Evolutionary conservation across 2,797 vertebrate species (phyloP).

Genomic region (Enteromius afrohamiltoni): DNA sequence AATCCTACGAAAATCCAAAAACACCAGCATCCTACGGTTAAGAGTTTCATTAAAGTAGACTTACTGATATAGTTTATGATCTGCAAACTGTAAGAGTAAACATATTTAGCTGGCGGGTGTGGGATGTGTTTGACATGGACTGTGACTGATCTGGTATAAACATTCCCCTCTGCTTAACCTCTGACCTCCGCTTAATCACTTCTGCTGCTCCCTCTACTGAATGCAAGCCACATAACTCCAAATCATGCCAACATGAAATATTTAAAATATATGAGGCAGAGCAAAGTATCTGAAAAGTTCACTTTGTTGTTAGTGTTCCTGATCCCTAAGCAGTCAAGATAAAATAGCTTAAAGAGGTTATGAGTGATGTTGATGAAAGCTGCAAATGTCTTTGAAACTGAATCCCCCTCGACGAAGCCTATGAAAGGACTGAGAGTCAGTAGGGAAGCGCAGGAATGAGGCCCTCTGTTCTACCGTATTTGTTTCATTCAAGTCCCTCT

Average conservation of each 20-base stretch:
- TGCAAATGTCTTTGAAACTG: slow-evolving; percentile 52
- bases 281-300: slow-evolving; percentile 9
- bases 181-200: slow-evolving; percentile 11
- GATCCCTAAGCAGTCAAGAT: slow-evolving; percentile 16
- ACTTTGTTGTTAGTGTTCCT: slow-evolving; percentile 4
- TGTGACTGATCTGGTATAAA: slow-evolving; percentile 16
- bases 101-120: not conserved
- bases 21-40: not conserved
- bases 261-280: not conserved
- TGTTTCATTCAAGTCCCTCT: slow-evolving; percentile 8
- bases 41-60: not conserved
- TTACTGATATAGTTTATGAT: not conserved
- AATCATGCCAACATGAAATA: not conserved
- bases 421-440: slow-evolving; percentile 25
- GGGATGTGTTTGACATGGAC: slow-evolving; percentile 1
- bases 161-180: slow-evolving; percentile 11
- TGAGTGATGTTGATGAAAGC: slow-evolving; percentile 38
- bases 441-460: slow-evolving; percentile 19
- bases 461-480: not conserved
- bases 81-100: slow-evolving; percentile 11
- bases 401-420: slow-evolving; percentile 65
- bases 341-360: slow-evolving; percentile 21
- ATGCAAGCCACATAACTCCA: not conserved
- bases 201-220: not conserved
- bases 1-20: too few relatives aligned